These are phyloP conservation scores for Machimus rusticus DNA, from an alignment of 2,888 invertebrate genomes.

Conservation along the genomic window DNA sequence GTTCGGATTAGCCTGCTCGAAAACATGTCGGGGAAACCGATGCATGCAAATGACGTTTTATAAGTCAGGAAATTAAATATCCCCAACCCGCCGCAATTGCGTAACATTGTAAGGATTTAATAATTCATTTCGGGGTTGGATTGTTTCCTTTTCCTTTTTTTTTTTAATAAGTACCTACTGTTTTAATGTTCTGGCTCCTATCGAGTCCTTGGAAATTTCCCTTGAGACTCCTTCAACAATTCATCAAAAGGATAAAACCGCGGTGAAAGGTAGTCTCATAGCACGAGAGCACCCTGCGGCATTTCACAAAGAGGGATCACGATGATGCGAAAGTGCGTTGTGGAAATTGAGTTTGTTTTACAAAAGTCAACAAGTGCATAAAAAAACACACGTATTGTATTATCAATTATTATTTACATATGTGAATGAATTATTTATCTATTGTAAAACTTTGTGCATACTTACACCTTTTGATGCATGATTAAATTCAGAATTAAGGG, in stretches of 20 bases:
- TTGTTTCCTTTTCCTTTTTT: background rate
- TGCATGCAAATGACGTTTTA: background rate
- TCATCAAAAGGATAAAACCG: background rate
- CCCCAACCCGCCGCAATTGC: background rate
- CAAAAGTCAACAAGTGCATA: background rate
- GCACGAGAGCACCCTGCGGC: background rate
- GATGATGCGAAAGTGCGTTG: background rate
- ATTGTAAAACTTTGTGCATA: too few relatives aligned
- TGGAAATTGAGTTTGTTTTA: background rate
- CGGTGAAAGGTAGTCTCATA: background rate
- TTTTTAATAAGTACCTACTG: background rate
- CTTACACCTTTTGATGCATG: too few relatives aligned
- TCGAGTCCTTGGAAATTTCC: background rate
- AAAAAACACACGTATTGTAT: too few relatives aligned
- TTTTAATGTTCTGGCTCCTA: background rate
- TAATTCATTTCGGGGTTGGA: background rate
- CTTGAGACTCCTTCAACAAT: background rate
- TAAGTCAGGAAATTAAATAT: background rate
- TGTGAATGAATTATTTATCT: too few relatives aligned
- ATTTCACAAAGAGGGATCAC: background rate
- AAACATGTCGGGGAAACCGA: background rate
- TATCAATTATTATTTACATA: background rate
- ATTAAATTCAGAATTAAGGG: too few relatives aligned
- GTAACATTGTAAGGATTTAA: background rate
- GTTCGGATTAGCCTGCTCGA: background rate